Percentiles rank a stretch among this genome's conserved stretches.
Conservation (phyloP, 2,888 invertebrate genomes). For the Scaptomyza reducta region DNA sequence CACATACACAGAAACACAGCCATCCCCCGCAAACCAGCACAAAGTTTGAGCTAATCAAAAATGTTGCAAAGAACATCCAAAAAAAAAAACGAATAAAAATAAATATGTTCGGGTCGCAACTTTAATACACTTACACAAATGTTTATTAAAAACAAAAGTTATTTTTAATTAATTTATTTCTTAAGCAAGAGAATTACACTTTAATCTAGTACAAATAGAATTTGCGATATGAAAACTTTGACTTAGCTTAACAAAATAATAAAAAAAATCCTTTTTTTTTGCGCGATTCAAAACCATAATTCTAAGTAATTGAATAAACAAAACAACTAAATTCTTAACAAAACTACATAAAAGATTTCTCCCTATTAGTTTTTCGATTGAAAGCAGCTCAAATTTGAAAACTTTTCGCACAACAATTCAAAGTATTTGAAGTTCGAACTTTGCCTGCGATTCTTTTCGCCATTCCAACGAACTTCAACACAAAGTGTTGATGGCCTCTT, state of each 20-base stretch:
- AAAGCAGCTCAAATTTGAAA: no score
- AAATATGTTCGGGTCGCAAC: not conserved
- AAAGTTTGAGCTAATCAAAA: constrained; percentile 73
- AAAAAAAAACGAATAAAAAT: constrained; percentile 13
- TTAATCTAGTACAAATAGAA: no score
- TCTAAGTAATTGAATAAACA: no score
- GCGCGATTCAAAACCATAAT: not conserved
- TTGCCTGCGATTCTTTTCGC: not conserved
- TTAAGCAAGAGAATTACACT: no score
- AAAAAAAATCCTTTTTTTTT: no score
- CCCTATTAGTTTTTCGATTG: no score
- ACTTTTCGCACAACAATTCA: not conserved
- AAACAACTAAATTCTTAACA: not conserved
- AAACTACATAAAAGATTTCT: not conserved
- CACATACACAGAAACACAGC: constrained; percentile 16
- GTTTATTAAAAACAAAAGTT: not conserved
- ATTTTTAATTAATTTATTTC: no score
- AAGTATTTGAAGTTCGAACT: not conserved
- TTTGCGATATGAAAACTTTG: no score
- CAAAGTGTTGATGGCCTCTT: constrained; percentile 26
- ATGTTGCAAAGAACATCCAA: constrained; percentile 50
- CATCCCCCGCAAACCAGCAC: constrained; percentile 19
- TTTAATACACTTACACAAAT: constrained; percentile 31
- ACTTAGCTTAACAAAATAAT: no score
- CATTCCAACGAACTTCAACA: constrained; percentile 6